Evolutionary conservation across 2,113 vertebrate genomes (phyloP), one percentile per base, ranked within the genome.

Genomic region (Gallinago jamesoni): DNA sequence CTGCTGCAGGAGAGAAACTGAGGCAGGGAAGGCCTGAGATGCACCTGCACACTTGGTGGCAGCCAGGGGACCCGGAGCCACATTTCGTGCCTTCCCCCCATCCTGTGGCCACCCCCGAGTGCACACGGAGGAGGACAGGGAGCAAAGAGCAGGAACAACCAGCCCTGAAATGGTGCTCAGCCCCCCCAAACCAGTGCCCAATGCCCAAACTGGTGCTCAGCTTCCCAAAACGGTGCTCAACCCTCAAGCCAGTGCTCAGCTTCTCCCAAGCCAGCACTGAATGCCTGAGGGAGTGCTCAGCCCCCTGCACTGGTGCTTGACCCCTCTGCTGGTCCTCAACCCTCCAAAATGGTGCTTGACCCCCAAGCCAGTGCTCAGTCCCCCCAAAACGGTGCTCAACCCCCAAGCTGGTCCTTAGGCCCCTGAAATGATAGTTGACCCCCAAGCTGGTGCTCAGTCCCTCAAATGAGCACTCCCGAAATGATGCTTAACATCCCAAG

Each of bases 71-170:
- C 45, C 33, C 20, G 27, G 47, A 70, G 21, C 2, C 45, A 30
- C 31, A 9, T 60, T 74, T 53, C 7, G 2, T 8, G 43, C 37
- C 41, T 53, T 8, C 12, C 35, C 25, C 27, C 15, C 55, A 74
- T 22, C 22, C 68, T 2, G 0, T 14, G 28, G 52, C 33, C 60
- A 50, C 30, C 10, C 43, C 1, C 3, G 2, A 53, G 25, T 15
- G 33, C 3, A 1, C 14, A 17, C 0, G 1, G 53, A n/a, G n/a
- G 11, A 35, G 72, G n/a, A 45, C 52, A 72, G n/a, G n/a, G 72
- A 68, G 27, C 47, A 83, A 66, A 41, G 23, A 64, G 73, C 55
- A 78, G 64, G 60, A 94, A 37, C 31, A 41, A 9, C 0, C 1
- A 5, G 22, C 23, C 21, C 7, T 55, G n/a, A 56, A n/a, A n/a